Evolutionary conservation across 2,797 vertebrate species (phyloP), one percentile per base, ranked within the genome.

Genomic region (Adelosebastes latens): DNA sequence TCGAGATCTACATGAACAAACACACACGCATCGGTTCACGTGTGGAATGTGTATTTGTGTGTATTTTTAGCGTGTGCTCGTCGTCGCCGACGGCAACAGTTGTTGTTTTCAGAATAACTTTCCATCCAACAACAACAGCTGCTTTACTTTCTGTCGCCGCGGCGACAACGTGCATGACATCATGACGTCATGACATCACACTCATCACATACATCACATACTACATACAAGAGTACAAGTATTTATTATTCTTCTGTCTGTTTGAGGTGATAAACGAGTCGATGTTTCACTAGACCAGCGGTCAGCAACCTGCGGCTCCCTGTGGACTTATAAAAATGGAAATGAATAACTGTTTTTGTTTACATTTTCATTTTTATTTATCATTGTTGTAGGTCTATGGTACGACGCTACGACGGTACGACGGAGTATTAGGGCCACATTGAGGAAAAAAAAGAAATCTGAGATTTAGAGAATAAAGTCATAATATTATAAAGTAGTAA

Each of bases 101-200:
- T 94, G 94, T 90, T 92, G 81, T 84, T 84, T 73, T 77, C 71
- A 79, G 77, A 84, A 79, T 14, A 87, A 87, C 66, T 42, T 91
- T 91, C 93, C 90, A 77, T n/a, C 31, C 20, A 12, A 42, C 70
- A 77, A 32, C 32, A 36, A 12, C 93, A 93, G 92, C 93, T 91
- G 90, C 79, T 78, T 46, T 18, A 4, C 58, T 79, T 31, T 63
- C 61, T 75, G 71, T 81, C 12, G 22, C 66, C 3, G 29, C 8
- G 16, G 53, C 36, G 13, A 58, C 8, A 2, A 22, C 25, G 14
- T 22, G 3, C 39, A 6, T 59, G 10, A 32, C 2, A 1, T 24
- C 18, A 25, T 65, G 39, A 58, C 34, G 0, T 36, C 68, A 39
- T 8, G 34, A 10, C 14, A 29, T 63, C 22, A 22, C 32, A 34